Evolutionary conservation across 1,140 invertebrate genomes (phyloP).

Genomic region (Lepidurus couesii): DNA sequence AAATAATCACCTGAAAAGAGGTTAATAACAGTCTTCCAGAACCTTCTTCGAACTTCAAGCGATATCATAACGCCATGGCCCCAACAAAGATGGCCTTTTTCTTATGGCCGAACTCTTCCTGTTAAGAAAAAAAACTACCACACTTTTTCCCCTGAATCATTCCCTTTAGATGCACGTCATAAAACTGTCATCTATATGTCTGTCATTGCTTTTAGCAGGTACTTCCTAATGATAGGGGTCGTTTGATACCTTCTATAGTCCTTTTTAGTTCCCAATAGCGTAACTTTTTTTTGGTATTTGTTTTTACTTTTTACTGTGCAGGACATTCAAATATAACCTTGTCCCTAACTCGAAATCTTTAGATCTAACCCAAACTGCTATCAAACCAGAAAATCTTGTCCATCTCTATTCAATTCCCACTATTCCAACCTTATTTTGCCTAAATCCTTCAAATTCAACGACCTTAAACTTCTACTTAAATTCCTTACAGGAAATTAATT

Average conservation of each 20-base stretch:
- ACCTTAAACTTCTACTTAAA: background rate
- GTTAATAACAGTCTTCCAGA: no score
- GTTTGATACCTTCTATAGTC: background rate
- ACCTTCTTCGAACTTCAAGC: no score
- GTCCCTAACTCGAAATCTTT: background rate
- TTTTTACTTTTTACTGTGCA: background rate
- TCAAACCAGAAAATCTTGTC: background rate
- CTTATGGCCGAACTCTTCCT: no score
- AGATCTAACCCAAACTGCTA: background rate
- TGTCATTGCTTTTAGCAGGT: slow-evolving; percentile 6
- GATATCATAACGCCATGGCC: no score
- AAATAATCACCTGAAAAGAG: no score
- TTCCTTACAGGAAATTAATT: background rate
- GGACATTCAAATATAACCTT: no score
- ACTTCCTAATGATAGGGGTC: background rate
- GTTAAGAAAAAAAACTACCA: background rate
- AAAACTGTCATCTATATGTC: slow-evolving; percentile 15
- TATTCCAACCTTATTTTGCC: no score
- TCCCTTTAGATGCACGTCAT: background rate
- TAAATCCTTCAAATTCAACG: background rate
- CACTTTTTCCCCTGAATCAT: background rate
- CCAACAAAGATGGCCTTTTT: no score
- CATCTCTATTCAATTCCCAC: no score
- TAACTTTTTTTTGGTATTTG: background rate
- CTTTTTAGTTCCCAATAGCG: background rate